A percentile compares a stretch with the other conserved stretches of the same genome.
These are phyloP conservation scores for Podarcis muralis DNA, from an alignment of 2,113 vertebrate species.

Conservation along the genomic window DNA sequence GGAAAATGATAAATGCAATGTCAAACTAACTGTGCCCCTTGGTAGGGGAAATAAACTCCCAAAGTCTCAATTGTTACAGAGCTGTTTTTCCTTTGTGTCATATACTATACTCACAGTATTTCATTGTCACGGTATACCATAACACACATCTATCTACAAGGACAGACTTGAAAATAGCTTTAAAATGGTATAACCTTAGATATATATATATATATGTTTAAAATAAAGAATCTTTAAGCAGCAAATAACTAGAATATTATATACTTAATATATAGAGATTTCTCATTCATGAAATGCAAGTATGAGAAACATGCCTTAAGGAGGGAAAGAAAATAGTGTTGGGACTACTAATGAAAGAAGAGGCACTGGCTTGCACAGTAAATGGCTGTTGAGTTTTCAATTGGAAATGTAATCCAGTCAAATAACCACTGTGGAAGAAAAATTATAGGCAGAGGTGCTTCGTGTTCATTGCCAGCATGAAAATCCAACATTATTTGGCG, in stretches of 20 bases:
- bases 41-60: not conserved
- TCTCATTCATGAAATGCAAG: not conserved
- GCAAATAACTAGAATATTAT: constrained; percentile 21
- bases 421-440: not conserved
- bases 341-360: not conserved
- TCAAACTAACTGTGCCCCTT: constrained; percentile 29
- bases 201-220: not conserved
- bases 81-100: not conserved
- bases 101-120: constrained; percentile 27
- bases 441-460: not conserved
- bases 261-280: too few relatives aligned
- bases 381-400: not conserved
- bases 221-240: constrained; percentile 38
- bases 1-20: constrained; percentile 1
- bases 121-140: constrained; percentile 42
- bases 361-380: not conserved
- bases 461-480: not conserved
- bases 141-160: constrained; percentile 41
- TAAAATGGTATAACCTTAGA: constrained; percentile 43
- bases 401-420: not conserved
- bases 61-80: constrained; percentile 13
- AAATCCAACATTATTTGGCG: not conserved
- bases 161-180: constrained; percentile 37
- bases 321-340: not conserved
- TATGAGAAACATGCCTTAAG: not conserved